These are phyloP conservation scores for Lepidurus couesii DNA, from an alignment of 1,140 invertebrate genomes.

Conservation along the genomic window DNA sequence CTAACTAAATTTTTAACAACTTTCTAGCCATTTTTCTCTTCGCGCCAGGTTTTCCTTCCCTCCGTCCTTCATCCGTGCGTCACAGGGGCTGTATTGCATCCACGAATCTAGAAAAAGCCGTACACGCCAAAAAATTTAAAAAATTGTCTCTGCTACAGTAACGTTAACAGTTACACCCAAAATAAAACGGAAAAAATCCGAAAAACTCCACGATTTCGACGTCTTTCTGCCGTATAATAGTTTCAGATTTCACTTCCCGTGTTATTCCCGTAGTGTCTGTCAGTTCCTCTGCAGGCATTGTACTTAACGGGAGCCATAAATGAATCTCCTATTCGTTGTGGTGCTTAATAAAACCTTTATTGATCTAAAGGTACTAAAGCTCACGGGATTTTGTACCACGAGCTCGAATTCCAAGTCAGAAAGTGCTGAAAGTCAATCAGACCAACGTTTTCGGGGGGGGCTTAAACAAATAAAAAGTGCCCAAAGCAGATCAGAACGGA, in stretches of 20 bases:
- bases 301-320: neutral
- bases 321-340: neutral
- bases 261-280: neutral
- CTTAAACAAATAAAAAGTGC: neutral
- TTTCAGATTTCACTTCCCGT: neutral
- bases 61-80: conserved; percentile 9
- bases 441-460: too few relatives aligned
- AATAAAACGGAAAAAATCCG: neutral
- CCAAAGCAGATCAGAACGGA: neutral
- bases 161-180: neutral
- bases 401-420: too few relatives aligned
- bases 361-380: too few relatives aligned
- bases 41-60: neutral
- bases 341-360: too few relatives aligned
- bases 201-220: neutral
- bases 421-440: too few relatives aligned
- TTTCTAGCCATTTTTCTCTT: neutral
- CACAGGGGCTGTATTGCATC: conserved; percentile 2
- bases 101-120: neutral
- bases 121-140: neutral
- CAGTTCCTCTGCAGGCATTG: neutral
- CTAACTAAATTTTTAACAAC: neutral
- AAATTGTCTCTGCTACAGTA: neutral
- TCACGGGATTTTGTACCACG: too few relatives aligned
- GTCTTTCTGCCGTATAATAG: neutral